Evolutionary conservation across 2,113 vertebrate species (phyloP).

Genomic region (Misgurnus mizolepis): DNA sequence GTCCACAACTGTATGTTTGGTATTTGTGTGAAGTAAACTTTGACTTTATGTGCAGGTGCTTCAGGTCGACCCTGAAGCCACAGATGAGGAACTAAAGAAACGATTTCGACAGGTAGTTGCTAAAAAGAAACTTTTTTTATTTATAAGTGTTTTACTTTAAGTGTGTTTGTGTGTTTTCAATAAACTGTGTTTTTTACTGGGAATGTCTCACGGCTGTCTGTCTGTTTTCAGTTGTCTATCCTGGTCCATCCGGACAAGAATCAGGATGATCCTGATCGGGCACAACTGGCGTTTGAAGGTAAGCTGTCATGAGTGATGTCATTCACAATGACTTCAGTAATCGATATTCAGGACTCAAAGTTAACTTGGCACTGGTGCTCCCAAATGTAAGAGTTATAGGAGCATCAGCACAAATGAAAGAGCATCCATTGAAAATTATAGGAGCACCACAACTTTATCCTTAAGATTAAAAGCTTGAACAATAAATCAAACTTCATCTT

Average conservation of each 20-base stretch:
- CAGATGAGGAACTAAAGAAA: slow-evolving; percentile 97
- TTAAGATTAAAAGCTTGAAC: too few species aligned
- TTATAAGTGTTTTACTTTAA: neutral
- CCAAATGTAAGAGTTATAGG: too few species aligned
- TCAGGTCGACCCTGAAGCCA: slow-evolving; percentile 95
- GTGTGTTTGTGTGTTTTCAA: neutral
- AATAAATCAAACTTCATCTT: too few species aligned
- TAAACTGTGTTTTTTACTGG: too few species aligned
- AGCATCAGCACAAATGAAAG: too few species aligned
- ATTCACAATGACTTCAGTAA: neutral
- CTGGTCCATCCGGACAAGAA: slow-evolving; percentile 99
- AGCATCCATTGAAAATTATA: too few species aligned
- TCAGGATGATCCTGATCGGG: slow-evolving; percentile 89
- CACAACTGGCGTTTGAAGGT: slow-evolving; percentile 99
- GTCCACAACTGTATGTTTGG: too few species aligned
- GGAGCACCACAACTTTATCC: too few species aligned
- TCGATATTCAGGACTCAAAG: too few species aligned
- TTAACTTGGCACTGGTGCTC: too few species aligned
- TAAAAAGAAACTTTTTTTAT: neutral
- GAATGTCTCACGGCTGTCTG: neutral
- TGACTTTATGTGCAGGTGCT: slow-evolving; percentile 79
- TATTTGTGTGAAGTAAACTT: neutral
- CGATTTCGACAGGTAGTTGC: slow-evolving; percentile 88
- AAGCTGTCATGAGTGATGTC: slow-evolving; percentile 31
- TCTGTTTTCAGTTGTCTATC: slow-evolving; percentile 85